Evolutionary conservation across 2,113 vertebrate genomes (phyloP).

Genomic region (Nothobranchius furzeri): DNA sequence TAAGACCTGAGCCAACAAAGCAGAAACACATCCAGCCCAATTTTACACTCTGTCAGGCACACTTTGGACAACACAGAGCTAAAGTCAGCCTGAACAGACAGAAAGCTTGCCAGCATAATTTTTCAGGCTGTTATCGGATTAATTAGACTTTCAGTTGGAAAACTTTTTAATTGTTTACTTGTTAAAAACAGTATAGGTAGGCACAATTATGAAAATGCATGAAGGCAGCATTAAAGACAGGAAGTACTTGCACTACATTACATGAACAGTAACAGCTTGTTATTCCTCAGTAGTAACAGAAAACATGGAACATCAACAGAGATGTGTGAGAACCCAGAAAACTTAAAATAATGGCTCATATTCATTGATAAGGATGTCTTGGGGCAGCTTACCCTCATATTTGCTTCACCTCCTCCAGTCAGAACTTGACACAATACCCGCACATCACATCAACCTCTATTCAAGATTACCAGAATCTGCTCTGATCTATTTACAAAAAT

Average conservation of each 20-base stretch:
- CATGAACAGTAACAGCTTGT: background rate
- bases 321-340: too few relatives aligned
- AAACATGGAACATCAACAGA: too few relatives aligned
- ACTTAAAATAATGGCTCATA: too few relatives aligned
- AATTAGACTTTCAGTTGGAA: background rate
- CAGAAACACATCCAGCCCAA: constrained; percentile 12
- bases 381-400: too few relatives aligned
- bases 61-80: background rate
- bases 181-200: background rate
- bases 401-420: too few relatives aligned
- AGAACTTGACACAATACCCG: too few relatives aligned
- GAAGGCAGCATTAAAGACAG: background rate
- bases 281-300: background rate
- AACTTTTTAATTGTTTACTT: background rate
- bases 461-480: too few relatives aligned
- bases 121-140: background rate
- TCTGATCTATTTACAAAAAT: too few relatives aligned
- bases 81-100: constrained; percentile 16
- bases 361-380: too few relatives aligned
- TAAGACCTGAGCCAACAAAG: background rate
- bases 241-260: background rate
- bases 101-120: background rate
- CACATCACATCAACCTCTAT: too few relatives aligned
- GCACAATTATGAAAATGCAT: background rate
- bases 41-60: constrained; percentile 11